Evolutionary conservation across 2,113 vertebrate genomes (phyloP), one percentile per base, ranked within the genome.

Genomic region (Galemys pyrenaicus): DNA sequence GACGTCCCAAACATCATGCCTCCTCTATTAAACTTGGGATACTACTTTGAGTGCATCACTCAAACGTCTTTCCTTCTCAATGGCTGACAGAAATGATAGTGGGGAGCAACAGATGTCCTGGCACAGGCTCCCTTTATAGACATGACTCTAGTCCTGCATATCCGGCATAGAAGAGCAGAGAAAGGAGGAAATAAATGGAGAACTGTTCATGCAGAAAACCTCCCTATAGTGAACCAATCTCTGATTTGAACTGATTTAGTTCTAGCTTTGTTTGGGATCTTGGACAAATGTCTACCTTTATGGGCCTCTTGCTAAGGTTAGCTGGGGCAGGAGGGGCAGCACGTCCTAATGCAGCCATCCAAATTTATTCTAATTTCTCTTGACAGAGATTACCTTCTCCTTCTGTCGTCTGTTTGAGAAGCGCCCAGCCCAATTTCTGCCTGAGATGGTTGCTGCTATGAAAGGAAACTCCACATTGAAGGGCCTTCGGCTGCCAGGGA

Each of bases 351-450:
- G 11, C 56, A 94, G 78, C 73, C 51, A 89, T 77, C 71, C 51
- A 13, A 94, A 92, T 51, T 73, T 56, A 91, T 80, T 71, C 37
- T 81, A 44, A 91, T 97, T 97, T 85, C 92, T 94, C 95, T 94
- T 22, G 62, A n/a, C 26, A 99, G 99, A 99, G 96, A 97, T 99
- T 82, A 98, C 96, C 0, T 98, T 99, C 64, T 99, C 98, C 51
- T 99, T 99, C 97, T 99, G 99, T 83, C 98, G 99, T 11, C 98
- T 99, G 77, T 99, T 99, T 89, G 99, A 99, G 97, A 99, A 95
- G 58, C 96, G 98, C 70, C 98, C 98, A 49, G 87, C 97, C 24
- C 98, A 98, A 71, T 98, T 98, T 96, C 96, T 99, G 74, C 94
- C 96, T 22, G 98, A 98, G 95, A 98, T 99, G 95, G 98, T 99